These are phyloP conservation scores for Phoenicopterus ruber DNA, from an alignment of 2,113 vertebrate species.

Conservation along the genomic window DNA sequence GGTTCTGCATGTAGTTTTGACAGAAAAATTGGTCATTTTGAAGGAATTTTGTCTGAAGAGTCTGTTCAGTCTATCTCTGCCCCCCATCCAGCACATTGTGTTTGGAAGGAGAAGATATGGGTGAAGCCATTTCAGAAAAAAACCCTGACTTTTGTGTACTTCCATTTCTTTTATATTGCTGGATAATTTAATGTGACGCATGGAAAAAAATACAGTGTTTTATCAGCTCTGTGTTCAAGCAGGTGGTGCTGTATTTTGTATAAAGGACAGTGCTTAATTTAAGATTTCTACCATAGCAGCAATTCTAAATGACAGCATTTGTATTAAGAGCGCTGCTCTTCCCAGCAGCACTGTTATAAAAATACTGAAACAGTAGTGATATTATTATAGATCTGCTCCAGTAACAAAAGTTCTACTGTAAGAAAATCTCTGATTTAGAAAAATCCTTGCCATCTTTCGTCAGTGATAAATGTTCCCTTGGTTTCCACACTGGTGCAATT, in stretches of 20 bases:
- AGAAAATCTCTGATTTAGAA: conserved; percentile 52
- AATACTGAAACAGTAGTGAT: conserved; percentile 65
- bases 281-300: conserved; percentile 52
- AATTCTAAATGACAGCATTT: conserved; percentile 58
- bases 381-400: conserved; percentile 55
- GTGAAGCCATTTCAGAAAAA: conserved; percentile 10
- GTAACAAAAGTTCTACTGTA: conserved; percentile 49
- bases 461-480: conserved; percentile 1
- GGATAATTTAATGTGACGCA: conserved; percentile 13
- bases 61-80: not conserved
- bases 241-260: conserved; percentile 62
- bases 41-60: conserved; percentile 11
- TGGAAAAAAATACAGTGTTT: conserved; percentile 4
- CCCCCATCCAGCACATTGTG: conserved; percentile 1
- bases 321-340: conserved; percentile 54
- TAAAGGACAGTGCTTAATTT: conserved; percentile 57
- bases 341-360: conserved; percentile 55
- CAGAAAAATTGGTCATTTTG: conserved; percentile 2
- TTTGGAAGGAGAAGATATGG: not conserved
- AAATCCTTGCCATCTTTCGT: not conserved
- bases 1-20: not conserved
- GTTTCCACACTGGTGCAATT: not conserved
- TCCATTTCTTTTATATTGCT: conserved; percentile 30
- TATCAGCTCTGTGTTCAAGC: conserved; percentile 52
- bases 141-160: conserved; percentile 41